Evolutionary conservation across 1,140 invertebrate genomes (phyloP).

Genomic region (Goniozus legneri): DNA sequence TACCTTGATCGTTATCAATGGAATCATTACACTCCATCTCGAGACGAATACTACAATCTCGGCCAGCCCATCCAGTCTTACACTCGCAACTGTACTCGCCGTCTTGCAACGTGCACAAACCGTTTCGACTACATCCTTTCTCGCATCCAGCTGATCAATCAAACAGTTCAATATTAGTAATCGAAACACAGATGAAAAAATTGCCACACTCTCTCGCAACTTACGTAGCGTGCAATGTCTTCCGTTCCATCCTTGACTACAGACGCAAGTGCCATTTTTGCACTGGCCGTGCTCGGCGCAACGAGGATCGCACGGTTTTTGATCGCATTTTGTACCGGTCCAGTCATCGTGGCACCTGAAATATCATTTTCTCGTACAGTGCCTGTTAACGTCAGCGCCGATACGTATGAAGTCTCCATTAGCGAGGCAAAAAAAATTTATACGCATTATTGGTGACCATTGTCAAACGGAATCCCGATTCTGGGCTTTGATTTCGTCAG

Average conservation of each 20-base stretch:
- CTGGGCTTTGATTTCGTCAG: slow-evolving; percentile 3
- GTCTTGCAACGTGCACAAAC: slow-evolving; percentile 80
- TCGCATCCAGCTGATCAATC: slow-evolving; percentile 83
- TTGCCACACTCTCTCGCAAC: slow-evolving; percentile 28
- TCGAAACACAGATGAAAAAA: background rate
- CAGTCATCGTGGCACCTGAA: slow-evolving; percentile 81
- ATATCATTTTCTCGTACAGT: background rate
- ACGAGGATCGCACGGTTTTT: slow-evolving; percentile 82
- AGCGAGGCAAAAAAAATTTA: background rate
- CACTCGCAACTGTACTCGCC: slow-evolving; percentile 91
- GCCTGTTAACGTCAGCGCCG: background rate
- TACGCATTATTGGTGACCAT: background rate
- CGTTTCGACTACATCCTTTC: slow-evolving; percentile 87
- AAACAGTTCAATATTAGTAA: slow-evolving; percentile 11
- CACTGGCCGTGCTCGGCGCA: slow-evolving; percentile 95
- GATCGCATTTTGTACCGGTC: slow-evolving; percentile 87
- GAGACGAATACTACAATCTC: slow-evolving; percentile 83
- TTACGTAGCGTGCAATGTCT: slow-evolving; percentile 93
- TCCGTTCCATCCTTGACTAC: slow-evolving; percentile 96
- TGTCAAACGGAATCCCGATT: slow-evolving; percentile 23
- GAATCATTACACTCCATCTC: slow-evolving; percentile 93
- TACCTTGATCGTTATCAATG: slow-evolving; percentile 94
- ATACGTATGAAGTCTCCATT: slow-evolving; percentile 1
- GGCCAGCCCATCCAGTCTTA: slow-evolving; percentile 85
- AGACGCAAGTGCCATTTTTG: slow-evolving; percentile 95